These are phyloP conservation scores for Chelonoidis abingdonii DNA, from an alignment of 2,113 vertebrate species.

Conservation along the genomic window DNA sequence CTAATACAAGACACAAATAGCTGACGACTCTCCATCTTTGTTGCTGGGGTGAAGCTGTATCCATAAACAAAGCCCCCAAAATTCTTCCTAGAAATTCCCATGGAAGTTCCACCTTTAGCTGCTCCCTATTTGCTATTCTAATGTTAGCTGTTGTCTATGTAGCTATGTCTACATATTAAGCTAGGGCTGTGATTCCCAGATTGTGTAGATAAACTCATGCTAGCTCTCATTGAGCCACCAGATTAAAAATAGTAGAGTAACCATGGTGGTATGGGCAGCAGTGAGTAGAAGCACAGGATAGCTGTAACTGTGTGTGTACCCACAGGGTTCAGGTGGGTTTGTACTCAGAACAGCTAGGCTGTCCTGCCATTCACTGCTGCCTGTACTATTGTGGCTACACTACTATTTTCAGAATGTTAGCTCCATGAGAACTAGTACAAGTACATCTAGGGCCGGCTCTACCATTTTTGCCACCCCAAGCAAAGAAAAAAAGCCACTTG, in stretches of 20 bases:
- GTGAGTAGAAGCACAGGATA: too few species aligned
- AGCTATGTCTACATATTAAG: background rate
- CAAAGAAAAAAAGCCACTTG: too few species aligned
- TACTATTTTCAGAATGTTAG: background rate
- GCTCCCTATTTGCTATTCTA: background rate
- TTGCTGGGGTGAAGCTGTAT: background rate
- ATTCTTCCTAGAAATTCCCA: background rate
- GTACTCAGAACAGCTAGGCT: background rate
- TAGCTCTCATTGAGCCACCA: background rate
- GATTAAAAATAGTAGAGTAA: background rate
- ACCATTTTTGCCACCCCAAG: too few species aligned
- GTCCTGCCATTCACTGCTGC: background rate
- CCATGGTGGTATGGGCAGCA: background rate
- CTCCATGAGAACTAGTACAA: background rate
- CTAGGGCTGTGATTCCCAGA: background rate
- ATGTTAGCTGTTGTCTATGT: background rate
- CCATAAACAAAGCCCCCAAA: background rate
- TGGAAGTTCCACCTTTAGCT: background rate
- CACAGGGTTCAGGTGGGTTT: background rate
- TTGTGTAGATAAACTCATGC: background rate
- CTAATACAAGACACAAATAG: background rate
- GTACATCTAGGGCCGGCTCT: background rate
- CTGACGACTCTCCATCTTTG: background rate
- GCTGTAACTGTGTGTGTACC: background rate
- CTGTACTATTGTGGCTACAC: background rate